phyloP scores from a whole-genome alignment of 1,140 invertebrate species.

The Diachasma alloeum region DNA sequence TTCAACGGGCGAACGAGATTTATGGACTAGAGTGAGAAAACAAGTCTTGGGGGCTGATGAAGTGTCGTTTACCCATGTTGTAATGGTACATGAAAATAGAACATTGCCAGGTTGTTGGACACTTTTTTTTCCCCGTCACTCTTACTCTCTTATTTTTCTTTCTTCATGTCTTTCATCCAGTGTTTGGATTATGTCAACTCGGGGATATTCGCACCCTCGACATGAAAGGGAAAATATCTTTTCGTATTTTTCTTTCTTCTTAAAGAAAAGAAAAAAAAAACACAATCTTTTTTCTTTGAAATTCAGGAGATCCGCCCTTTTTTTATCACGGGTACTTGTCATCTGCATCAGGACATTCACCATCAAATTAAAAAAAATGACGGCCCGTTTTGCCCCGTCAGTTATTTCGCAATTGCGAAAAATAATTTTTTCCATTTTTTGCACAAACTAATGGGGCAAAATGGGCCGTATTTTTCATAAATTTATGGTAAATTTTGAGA shows the following conservation, averaged over 20 bases:
- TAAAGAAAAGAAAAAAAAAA: not conserved
- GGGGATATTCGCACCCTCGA: too few relatives aligned
- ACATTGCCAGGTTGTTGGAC: not conserved
- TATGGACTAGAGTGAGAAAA: not conserved
- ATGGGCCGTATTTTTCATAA: too few relatives aligned
- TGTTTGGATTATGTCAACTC: not conserved
- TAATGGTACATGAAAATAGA: conserved; percentile 16
- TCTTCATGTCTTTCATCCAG: not conserved
- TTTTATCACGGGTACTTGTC: too few relatives aligned
- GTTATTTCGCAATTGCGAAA: too few relatives aligned
- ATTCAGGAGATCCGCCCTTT: not conserved
- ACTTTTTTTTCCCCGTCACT: not conserved
- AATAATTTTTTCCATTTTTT: too few relatives aligned
- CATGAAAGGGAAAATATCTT: not conserved
- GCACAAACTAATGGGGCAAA: too few relatives aligned
- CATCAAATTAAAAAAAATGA: too few relatives aligned
- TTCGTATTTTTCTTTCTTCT: not conserved
- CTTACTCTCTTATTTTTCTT: not conserved
- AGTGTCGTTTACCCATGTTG: not conserved
- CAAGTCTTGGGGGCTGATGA: not conserved
- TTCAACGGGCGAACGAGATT: not conserved
- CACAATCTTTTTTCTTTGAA: not conserved
- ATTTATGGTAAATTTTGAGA: not conserved
- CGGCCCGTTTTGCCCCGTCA: too few relatives aligned
- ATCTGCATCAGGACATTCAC: too few relatives aligned